Evolutionary conservation across 2,888 invertebrate species (phyloP), one percentile per base, ranked within the genome.

Genomic region (Elmis aenea): DNA sequence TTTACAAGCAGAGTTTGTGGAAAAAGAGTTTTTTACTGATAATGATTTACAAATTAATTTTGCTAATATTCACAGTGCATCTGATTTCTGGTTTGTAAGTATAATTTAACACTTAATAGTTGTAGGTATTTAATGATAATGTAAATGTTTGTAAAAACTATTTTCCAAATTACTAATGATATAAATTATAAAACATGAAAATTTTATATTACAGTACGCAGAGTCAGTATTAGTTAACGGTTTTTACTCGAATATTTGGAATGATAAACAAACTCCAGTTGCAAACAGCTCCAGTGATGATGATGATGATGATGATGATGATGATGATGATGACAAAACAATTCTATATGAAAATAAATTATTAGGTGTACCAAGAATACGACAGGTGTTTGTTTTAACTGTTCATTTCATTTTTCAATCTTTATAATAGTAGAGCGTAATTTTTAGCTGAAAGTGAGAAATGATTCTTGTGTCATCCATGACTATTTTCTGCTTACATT

Each of bases 401-500:
- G 18, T 18, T 18, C 5, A 6, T 18, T 6, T 18, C 5, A 6
- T 6, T 18, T 5, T 18, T 18, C 18, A 5, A 18, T 18, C 18
- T 8, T 6, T 18, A 18, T 18, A 24, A 26, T 11, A 16, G 9
- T 10, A 5, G 18, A 56, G 9, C 6, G 5, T 1, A 20, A 18
- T 23, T 5, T 38, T 22, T 25, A 66, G 64, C 57, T 77, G 2
- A 68, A 75, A 46, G 78, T 81, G 0, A 58, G 61, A 4, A 75
- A 74, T 42, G 70, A 79, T 55, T 77, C 80, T 2, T 85, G 85
- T 55, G 60, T 64, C 15, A 73, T 84, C 2, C 79, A 80, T 42
- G 69, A 71, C 11, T 73, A 77, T 40, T 84, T 85, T 55, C 64
- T 70, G 26, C 62, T 72, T 31, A 72, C 77, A 39, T 83, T 84